Evolutionary conservation across 2,888 invertebrate genomes (phyloP).

Genomic region (Synergus itoensis): DNA sequence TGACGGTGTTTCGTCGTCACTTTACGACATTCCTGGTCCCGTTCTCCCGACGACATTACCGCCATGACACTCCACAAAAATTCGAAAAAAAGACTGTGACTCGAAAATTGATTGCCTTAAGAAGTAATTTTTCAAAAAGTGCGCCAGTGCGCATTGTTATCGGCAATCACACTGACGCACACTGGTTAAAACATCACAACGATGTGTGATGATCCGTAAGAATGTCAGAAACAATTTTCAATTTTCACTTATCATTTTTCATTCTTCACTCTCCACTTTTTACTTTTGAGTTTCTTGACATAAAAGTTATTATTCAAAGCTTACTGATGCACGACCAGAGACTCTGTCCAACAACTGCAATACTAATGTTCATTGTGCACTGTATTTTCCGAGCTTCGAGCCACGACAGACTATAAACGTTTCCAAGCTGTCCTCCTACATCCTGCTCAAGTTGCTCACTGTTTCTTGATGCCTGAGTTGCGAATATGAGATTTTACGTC

Average conservation of each 20-base stretch:
- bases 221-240: not conserved
- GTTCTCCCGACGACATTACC: conserved; percentile 41
- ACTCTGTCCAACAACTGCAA: not conserved
- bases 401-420: conserved; percentile 30
- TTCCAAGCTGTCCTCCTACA: conserved; percentile 36
- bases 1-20: conserved; percentile 26
- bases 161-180: not conserved
- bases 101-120: not conserved
- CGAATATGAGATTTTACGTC: conserved; percentile 15
- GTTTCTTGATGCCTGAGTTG: not conserved
- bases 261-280: not conserved
- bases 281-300: not conserved
- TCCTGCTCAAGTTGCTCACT: conserved; percentile 8
- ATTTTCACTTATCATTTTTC: not conserved
- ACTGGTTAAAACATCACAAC: not conserved
- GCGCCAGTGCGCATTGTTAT: not conserved
- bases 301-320: not conserved
- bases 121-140: not conserved
- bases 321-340: conserved; percentile 4
- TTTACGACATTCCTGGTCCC: conserved; percentile 21
- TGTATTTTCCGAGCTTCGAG: conserved; percentile 2
- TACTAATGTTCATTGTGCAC: conserved; percentile 32
- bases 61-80: conserved; percentile 47
- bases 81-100: conserved; percentile 3
- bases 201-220: not conserved